Conservation (phyloP, 1,140 invertebrate species). For the Drosophila kurseongensis region DNA sequence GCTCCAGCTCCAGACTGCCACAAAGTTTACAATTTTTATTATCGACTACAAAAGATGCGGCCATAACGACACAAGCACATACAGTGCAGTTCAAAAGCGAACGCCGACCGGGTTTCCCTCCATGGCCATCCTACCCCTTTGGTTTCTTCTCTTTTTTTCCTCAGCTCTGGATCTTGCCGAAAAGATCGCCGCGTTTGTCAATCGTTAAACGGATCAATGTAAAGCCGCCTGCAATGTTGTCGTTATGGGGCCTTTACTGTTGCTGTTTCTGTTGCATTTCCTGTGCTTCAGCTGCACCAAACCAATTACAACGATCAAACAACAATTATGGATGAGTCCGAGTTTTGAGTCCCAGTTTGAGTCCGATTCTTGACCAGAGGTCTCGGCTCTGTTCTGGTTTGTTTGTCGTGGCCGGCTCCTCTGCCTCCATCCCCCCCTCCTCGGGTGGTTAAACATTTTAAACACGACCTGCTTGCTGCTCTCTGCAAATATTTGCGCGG, state of each 20-base stretch:
- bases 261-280: constrained; percentile 53
- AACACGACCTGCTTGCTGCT: constrained; percentile 67
- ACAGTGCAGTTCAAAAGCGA: constrained; percentile 40
- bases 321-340: constrained; percentile 73
- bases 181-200: constrained; percentile 60
- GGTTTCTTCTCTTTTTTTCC: constrained; percentile 7
- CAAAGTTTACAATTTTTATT: constrained; percentile 73
- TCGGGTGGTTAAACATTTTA: constrained; percentile 53
- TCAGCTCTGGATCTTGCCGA: constrained; percentile 8
- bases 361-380: constrained; percentile 50
- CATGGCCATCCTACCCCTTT: constrained; percentile 36
- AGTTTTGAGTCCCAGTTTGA: constrained; percentile 16
- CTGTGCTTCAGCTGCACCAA: constrained; percentile 66
- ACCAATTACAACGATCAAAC: constrained; percentile 83
- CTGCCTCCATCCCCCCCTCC: neutral
- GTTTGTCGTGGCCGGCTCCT: constrained; percentile 2
- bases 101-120: constrained; percentile 19
- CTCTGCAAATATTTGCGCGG: constrained; percentile 79
- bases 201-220: constrained; percentile 81
- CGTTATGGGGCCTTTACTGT: constrained; percentile 9
- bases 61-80: constrained; percentile 44
- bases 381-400: constrained; percentile 6
- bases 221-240: constrained; percentile 63
- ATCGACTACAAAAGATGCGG: constrained; percentile 60
- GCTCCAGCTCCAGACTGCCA: constrained; percentile 30